Percentiles rank a stretch among this genome's conserved stretches.
Conservation (phyloP, 2,797 vertebrate species). For the Brachyalestes nurse region DNA sequence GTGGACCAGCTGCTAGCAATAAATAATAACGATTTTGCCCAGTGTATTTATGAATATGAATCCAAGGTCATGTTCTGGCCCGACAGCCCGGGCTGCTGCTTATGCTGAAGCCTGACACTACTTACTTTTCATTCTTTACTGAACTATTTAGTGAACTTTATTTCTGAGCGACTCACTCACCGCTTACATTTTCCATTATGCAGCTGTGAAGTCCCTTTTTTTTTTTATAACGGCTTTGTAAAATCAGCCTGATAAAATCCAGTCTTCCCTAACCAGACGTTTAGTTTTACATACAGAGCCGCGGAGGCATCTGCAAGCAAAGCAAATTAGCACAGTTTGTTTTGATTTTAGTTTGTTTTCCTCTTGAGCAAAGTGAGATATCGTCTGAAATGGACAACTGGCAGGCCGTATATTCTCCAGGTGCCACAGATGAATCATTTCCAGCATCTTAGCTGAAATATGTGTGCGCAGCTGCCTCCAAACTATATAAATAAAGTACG, state of each 20-base stretch:
- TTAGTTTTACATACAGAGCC: background rate
- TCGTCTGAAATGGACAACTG: conserved; percentile 24
- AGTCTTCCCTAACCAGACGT: background rate
- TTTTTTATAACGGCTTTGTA: background rate
- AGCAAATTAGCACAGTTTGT: background rate
- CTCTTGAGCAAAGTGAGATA: conserved; percentile 30
- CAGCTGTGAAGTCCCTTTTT: background rate
- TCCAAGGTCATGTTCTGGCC: conserved; percentile 34
- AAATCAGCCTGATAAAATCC: background rate
- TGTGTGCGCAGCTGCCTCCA: conserved; percentile 18
- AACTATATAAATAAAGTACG: conserved; percentile 20
- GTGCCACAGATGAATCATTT: conserved; percentile 41
- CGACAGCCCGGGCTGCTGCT: conserved; percentile 4
- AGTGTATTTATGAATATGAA: conserved; percentile 45
- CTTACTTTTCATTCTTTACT: conserved; percentile 34
- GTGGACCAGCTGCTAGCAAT: conserved; percentile 43
- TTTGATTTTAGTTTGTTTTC: background rate
- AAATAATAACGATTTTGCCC: conserved; percentile 55
- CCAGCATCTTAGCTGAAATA: background rate
- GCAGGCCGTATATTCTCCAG: conserved; percentile 46
- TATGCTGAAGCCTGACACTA: conserved; percentile 10
- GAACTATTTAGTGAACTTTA: background rate
- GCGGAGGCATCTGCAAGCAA: background rate
- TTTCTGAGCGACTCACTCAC: background rate
- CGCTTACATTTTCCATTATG: conserved; percentile 20